Base-by-base conservation (phyloP, 2,113 vertebrate genomes). In the Alectura lathami region DNA sequence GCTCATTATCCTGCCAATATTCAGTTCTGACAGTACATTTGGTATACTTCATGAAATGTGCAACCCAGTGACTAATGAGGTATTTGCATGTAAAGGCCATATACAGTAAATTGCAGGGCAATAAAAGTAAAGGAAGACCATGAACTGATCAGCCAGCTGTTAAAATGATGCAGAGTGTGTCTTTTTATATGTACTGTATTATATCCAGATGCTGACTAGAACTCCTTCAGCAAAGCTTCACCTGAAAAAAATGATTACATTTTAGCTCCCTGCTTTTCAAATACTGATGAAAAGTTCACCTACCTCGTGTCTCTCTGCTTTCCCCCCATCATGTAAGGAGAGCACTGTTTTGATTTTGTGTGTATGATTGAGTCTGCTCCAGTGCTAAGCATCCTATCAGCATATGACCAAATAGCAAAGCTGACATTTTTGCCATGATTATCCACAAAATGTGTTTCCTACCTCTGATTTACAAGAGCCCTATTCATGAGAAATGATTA, bases 401-500 rank as follows among this genome's bases (percentile, higher is more conserved):
- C 91, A 83, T 92, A 87, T 89, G 87, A 85, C 83, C 88, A 43
- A 84, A 83, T 17, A 93, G 84, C 91, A 93, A 96, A 97, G 32
- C 86, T 57, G 90, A 95, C 92, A 64, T 89, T 96, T 96, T 95
- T 96, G 80, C 95, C 53, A 43, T 95, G 95, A 93, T 79, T 70
- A 94, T 90, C 89, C 68, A 42, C 6, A 4, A 82, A 94, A 95
- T 66, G 81, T 89, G 91, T 96, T 96, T 78, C 96, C 97, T 94
- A 86, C 95, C 95, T 82, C 91, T 95, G 95, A 97, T 97, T 97
- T 97, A 96, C 93, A 94, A 92, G 95, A 94, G 88, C 83, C 47
- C 93, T 94, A 79, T 95, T 98, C 93, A 76, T 66, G 86, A 96
- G 94, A 96, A 90, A 92, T 97, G 96, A 98, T 97, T 97, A 97